These are phyloP conservation scores for Melierax canorus DNA, from an alignment of 2,113 vertebrate genomes.

Conservation along the genomic window DNA sequence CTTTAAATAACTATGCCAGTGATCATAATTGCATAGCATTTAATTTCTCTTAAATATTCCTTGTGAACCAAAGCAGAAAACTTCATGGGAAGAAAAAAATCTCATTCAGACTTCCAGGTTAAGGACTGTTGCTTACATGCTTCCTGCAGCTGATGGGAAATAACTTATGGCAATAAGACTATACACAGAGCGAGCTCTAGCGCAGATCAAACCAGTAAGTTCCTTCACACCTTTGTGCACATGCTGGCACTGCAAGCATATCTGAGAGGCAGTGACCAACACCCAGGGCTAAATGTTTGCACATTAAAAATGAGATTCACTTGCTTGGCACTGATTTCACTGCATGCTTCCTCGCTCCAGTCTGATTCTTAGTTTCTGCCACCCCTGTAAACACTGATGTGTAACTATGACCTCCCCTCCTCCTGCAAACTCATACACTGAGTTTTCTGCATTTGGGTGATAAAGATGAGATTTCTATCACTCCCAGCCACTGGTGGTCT, in stretches of 20 bases:
- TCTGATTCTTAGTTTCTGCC: background rate
- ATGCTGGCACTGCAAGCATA: accelerated
- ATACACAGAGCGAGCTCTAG: background rate
- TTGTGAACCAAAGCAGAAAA: background rate
- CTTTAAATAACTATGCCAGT: background rate
- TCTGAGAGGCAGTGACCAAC: background rate
- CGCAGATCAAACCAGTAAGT: background rate
- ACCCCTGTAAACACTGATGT: background rate
- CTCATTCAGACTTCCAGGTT: background rate
- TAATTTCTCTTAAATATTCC: background rate
- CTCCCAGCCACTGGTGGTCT: background rate
- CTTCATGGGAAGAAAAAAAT: background rate
- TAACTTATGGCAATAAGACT: background rate
- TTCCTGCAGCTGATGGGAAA: background rate
- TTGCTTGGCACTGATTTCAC: background rate
- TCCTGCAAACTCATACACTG: background rate
- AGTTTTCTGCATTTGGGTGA: background rate
- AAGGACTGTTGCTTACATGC: background rate
- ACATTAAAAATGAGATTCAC: background rate
- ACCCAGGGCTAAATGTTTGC: background rate
- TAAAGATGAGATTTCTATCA: background rate
- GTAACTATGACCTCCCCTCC: no score
- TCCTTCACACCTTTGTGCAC: background rate
- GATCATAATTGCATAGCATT: background rate
- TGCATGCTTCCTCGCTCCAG: accelerated